These are phyloP conservation scores for Poeciliopsis gracilis DNA, from an alignment of 2,797 vertebrate genomes.

Conservation along the genomic window DNA sequence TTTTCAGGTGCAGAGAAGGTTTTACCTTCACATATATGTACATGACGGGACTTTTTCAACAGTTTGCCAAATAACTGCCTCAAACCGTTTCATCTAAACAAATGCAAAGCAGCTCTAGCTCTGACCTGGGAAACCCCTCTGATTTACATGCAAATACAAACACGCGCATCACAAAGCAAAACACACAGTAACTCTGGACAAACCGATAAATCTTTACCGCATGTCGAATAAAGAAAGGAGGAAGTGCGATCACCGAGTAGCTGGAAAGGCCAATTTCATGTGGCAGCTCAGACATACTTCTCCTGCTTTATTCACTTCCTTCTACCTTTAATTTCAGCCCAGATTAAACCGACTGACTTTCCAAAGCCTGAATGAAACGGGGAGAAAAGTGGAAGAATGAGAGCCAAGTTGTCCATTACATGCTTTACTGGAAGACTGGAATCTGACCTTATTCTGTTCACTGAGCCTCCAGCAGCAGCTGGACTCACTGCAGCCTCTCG, in stretches of 20 bases:
- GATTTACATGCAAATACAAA: neutral
- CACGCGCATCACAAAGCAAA: neutral
- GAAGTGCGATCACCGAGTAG: constrained; percentile 31
- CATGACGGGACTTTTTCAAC: neutral
- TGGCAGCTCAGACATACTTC: constrained; percentile 19
- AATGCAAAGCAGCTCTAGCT: neutral
- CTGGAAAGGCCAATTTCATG: constrained; percentile 54
- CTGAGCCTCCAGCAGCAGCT: constrained; percentile 18
- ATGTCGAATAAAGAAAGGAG: constrained; percentile 3
- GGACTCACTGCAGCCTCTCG: neutral
- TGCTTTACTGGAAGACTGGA: constrained; percentile 73
- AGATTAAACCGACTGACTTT: neutral
- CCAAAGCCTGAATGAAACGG: neutral
- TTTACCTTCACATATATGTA: neutral
- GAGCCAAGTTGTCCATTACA: constrained; percentile 72
- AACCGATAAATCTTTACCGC: neutral
- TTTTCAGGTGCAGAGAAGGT: neutral
- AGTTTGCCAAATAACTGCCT: neutral
- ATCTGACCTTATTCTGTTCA: constrained; percentile 59
- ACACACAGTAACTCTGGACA: neutral
- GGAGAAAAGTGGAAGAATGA: constrained; percentile 17
- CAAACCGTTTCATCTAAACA: neutral
- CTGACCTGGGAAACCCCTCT: neutral
- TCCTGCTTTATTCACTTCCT: neutral
- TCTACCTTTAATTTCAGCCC: neutral